Evolutionary conservation across 1,140 invertebrate genomes (phyloP).

Genomic region (Diploscapter pachys): DNA sequence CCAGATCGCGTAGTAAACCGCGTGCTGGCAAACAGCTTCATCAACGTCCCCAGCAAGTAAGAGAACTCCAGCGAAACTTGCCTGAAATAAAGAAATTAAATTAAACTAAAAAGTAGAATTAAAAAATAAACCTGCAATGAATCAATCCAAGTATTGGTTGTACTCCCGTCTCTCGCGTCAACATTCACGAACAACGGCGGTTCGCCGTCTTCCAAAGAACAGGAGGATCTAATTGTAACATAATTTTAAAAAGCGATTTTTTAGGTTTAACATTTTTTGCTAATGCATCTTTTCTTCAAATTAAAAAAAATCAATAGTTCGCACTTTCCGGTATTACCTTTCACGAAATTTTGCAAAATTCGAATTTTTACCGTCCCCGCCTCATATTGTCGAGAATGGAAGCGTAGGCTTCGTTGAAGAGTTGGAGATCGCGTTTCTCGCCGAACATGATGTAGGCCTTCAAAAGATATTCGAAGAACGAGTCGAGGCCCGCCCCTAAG

Average conservation of each 20-base stretch:
- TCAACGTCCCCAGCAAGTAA: constrained; percentile 71
- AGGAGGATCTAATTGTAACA: constrained; percentile 21
- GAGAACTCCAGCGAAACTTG: constrained; percentile 60
- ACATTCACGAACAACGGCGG: constrained; percentile 73
- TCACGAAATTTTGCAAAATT: not conserved
- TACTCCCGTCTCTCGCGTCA: constrained; percentile 69
- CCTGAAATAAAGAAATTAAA: constrained; percentile 21
- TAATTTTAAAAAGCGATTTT: not conserved
- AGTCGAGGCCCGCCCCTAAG: constrained; percentile 69
- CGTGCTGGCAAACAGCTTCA: constrained; percentile 72
- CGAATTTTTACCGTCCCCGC: constrained; percentile 62
- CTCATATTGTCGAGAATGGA: constrained; percentile 68
- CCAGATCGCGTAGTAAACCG: constrained; percentile 71
- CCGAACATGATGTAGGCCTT: constrained; percentile 71
- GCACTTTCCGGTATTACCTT: constrained; percentile 9
- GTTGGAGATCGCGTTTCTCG: constrained; percentile 64
- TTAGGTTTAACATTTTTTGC: too few relatives aligned
- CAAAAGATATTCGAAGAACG: constrained; percentile 71
- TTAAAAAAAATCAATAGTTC: too few relatives aligned
- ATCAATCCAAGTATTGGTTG: constrained; percentile 70
- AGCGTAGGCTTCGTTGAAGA: constrained; percentile 68
- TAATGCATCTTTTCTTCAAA: too few relatives aligned
- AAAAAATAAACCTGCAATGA: constrained; percentile 65
- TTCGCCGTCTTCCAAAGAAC: constrained; percentile 62
- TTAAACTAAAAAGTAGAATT: not conserved